These are phyloP conservation scores for Agrypnia vestita DNA, from an alignment of 1,140 invertebrate species.

Conservation along the genomic window DNA sequence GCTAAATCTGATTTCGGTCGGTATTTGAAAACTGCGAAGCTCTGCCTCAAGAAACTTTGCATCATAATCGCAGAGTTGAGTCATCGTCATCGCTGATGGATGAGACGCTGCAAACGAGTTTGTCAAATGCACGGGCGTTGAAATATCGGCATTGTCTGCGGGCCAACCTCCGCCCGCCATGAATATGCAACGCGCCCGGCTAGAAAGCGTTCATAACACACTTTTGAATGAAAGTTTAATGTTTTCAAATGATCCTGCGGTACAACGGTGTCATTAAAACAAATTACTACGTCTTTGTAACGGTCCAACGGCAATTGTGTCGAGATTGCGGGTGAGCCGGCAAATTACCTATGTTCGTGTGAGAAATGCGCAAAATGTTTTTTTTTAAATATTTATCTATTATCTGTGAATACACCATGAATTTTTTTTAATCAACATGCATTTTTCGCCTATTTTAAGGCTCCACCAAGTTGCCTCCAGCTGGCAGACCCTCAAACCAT, in stretches of 20 bases:
- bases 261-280: conserved; percentile 53
- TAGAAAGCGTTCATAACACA: conserved; percentile 63
- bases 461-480: no score
- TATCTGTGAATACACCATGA: no score
- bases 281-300: conserved; percentile 26
- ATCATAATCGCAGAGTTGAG: background rate
- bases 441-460: no score
- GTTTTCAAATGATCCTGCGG: conserved; percentile 49
- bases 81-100: conserved; percentile 39
- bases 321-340: conserved; percentile 15
- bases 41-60: no score
- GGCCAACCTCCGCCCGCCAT: conserved; percentile 46
- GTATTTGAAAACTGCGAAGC: no score
- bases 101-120: conserved; percentile 45
- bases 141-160: conserved; percentile 52
- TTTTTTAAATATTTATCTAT: no score
- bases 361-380: no score
- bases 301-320: conserved; percentile 32
- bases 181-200: conserved; percentile 43
- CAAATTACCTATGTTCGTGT: background rate
- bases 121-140: conserved; percentile 54
- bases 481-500: no score
- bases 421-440: no score
- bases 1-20: no score
- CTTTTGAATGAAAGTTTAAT: conserved; percentile 62